Evolutionary conservation across 2,113 vertebrate species (phyloP).

Genomic region (Zonotrichia leucophrys): DNA sequence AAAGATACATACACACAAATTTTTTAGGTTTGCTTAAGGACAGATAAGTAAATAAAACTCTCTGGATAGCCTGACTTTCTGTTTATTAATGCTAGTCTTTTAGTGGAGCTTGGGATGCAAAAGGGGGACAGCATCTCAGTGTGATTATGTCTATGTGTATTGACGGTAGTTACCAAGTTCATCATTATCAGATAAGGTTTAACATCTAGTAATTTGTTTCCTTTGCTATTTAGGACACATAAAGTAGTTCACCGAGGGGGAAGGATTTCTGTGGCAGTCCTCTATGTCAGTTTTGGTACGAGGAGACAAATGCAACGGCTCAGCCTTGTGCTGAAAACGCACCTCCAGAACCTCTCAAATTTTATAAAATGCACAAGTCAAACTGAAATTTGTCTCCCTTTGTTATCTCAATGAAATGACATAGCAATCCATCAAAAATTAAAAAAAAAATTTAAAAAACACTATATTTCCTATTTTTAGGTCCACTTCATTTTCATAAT

Average conservation of each 20-base stretch:
- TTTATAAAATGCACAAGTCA: background rate
- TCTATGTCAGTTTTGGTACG: background rate
- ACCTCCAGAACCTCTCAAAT: background rate
- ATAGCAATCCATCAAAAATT: background rate
- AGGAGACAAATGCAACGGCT: background rate
- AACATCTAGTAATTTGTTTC: background rate
- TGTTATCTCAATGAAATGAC: background rate
- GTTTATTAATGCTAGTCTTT: background rate
- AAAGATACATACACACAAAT: accelerated
- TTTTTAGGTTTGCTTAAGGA: background rate
- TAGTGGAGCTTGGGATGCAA: background rate
- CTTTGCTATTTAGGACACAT: background rate
- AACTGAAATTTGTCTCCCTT: background rate
- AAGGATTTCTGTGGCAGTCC: accelerated
- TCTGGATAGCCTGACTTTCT: background rate
- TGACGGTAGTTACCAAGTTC: background rate
- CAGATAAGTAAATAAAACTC: background rate
- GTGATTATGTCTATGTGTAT: accelerated
- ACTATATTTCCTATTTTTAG: background rate
- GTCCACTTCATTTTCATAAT: background rate
- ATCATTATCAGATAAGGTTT: background rate
- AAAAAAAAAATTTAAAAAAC: background rate
- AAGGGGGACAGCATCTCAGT: background rate
- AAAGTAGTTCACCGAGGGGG: background rate
- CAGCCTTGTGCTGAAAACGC: background rate